A percentile compares a stretch with the other conserved stretches of the same genome.
phyloP scores from a whole-genome alignment of 2,113 vertebrate species.

The Gambusia holbrooki region DNA sequence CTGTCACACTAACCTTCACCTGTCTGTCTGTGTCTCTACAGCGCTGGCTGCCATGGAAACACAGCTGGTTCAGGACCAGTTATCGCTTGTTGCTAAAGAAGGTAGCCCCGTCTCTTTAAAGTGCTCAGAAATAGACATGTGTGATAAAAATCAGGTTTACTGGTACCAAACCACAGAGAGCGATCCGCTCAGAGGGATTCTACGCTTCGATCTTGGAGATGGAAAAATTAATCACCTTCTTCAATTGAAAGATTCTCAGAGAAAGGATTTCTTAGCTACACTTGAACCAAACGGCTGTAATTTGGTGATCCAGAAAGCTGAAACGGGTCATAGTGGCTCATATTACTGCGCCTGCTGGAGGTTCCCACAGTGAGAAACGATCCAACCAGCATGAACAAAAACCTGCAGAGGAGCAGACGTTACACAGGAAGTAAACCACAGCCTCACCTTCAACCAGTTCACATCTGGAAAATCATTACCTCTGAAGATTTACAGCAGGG shows the following conservation, averaged over 20 bases:
- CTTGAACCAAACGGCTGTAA: neutral
- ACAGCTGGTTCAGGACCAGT: neutral
- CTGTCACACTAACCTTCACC: constrained; percentile 1
- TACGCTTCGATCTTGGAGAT: neutral
- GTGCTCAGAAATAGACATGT: neutral
- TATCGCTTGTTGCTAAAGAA: neutral
- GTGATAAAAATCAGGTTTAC: neutral
- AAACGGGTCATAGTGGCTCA: neutral
- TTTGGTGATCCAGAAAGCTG: neutral
- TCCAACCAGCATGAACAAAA: constrained; percentile 4
- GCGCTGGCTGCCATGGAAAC: constrained; percentile 4
- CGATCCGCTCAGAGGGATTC: neutral
- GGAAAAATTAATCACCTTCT: too few species aligned
- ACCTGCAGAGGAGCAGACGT: neutral
- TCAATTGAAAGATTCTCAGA: too few species aligned
- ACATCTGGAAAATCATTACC: too few species aligned
- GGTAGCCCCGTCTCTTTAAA: neutral
- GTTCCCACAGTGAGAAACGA: neutral
- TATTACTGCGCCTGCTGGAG: constrained; percentile 5
- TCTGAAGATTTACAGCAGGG: too few species aligned
- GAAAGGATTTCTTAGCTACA: too few species aligned
- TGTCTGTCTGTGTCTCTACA: constrained; percentile 16
- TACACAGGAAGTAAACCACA: too few species aligned
- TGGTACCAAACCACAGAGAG: neutral
- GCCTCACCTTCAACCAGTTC: too few species aligned